A percentile compares a stretch with the other conserved stretches of the same genome.
These are phyloP conservation scores for Orbicella faveolata DNA, from an alignment of 64 coral and sea anemone genomes.

Conservation along the genomic window DNA sequence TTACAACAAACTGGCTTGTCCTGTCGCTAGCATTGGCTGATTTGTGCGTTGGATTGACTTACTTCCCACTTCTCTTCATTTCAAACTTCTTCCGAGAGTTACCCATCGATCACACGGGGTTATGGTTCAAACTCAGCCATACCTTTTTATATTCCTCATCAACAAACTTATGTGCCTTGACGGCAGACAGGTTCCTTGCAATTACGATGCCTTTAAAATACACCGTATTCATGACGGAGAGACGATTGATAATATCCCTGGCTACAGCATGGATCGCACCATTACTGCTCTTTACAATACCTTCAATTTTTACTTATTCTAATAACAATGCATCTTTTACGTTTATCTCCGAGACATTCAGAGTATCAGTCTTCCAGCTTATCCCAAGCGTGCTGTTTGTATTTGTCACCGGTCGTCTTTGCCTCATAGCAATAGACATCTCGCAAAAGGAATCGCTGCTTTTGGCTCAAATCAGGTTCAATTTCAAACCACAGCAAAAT, in stretches of 20 bases:
- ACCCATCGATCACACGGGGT: not conserved
- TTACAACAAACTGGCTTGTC: conserved; percentile 19
- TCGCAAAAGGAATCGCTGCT: not conserved
- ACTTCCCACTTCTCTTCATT: not conserved
- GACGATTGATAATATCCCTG: not conserved
- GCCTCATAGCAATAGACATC: not conserved
- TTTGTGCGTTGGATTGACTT: conserved; percentile 8
- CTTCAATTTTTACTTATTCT: too few relatives aligned
- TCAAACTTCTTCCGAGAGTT: not conserved
- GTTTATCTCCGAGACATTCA: too few relatives aligned
- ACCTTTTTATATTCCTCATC: conserved; percentile 3
- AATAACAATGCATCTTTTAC: too few relatives aligned
- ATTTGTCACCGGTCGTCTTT: too few relatives aligned
- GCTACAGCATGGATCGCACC: too few relatives aligned
- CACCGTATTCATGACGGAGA: not conserved
- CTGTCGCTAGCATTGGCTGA: conserved; percentile 32
- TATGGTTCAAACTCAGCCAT: conserved; percentile 38
- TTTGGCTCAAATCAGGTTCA: conserved; percentile 8
- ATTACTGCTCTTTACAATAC: too few relatives aligned
- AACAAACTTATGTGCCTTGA: not conserved
- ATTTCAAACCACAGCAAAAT: not conserved
- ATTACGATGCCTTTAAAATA: conserved; percentile 11
- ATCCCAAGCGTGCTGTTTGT: too few relatives aligned
- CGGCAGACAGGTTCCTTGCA: not conserved
- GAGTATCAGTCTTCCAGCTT: too few relatives aligned